Conservation (phyloP, 2,888 invertebrate species). For the Troides oblongomaculatus region DNA sequence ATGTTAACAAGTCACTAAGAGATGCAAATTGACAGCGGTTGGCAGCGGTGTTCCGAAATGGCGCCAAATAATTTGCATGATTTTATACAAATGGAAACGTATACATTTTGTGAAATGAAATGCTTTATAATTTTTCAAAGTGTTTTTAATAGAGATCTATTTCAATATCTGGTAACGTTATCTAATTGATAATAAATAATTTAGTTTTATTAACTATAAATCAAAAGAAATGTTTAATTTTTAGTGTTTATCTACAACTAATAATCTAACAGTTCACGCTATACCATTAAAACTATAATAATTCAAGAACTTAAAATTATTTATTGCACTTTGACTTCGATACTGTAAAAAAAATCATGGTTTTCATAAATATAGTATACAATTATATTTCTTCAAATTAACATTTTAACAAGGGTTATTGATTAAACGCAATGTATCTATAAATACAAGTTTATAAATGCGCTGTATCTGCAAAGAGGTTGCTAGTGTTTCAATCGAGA, state of each 20-base stretch:
- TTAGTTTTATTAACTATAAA: slow-evolving; percentile 8
- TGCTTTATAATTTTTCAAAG: slow-evolving; percentile 32
- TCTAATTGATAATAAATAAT: slow-evolving; percentile 21
- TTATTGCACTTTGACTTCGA: not conserved
- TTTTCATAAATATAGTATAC: too few species aligned
- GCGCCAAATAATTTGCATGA: slow-evolving; percentile 72
- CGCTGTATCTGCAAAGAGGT: too few species aligned
- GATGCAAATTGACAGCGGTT: slow-evolving; percentile 76
- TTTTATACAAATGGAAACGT: slow-evolving; percentile 60
- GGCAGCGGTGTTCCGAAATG: slow-evolving; percentile 72
- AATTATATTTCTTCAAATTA: too few species aligned
- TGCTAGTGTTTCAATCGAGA: too few species aligned
- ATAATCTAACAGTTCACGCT: not conserved
- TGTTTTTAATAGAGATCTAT: slow-evolving; percentile 26
- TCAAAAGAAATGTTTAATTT: slow-evolving; percentile 4
- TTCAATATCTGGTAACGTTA: slow-evolving; percentile 22
- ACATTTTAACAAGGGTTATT: too few species aligned
- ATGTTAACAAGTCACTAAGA: slow-evolving; percentile 67
- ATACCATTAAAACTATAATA: too few species aligned
- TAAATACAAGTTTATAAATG: too few species aligned
- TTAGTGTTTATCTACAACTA: slow-evolving; percentile 10
- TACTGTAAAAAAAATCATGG: too few species aligned
- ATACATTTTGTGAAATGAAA: slow-evolving; percentile 56
- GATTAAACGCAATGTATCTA: too few species aligned
- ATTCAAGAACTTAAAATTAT: slow-evolving; percentile 3